A percentile compares a stretch with the other conserved stretches of the same genome.
These are phyloP conservation scores for Apotomis capreana DNA, from an alignment of 2,888 invertebrate genomes.

Conservation along the genomic window DNA sequence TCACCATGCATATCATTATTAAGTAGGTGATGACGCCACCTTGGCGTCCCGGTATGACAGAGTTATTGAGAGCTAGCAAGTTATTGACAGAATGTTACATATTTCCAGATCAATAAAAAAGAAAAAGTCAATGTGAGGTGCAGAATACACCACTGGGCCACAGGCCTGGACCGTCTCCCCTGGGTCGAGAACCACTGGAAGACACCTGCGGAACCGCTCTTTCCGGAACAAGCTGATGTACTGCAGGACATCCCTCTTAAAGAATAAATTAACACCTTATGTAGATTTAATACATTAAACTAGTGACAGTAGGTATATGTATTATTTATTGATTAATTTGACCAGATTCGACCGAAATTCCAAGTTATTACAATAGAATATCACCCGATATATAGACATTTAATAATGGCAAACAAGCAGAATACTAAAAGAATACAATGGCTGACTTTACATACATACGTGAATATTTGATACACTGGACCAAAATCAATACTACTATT, in stretches of 20 bases:
- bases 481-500: too few relatives aligned
- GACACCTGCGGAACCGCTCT: conserved; percentile 82
- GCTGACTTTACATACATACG: too few relatives aligned
- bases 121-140: conserved; percentile 90
- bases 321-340: background rate
- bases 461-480: too few relatives aligned
- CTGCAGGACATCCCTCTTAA: conserved; percentile 67
- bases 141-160: conserved; percentile 90
- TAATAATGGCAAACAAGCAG: too few relatives aligned
- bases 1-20: too few relatives aligned
- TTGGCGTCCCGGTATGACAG: too few relatives aligned
- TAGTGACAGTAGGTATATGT: conserved; percentile 16
- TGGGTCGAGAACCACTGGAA: conserved; percentile 82
- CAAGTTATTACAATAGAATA: too few relatives aligned
- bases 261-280: conserved; percentile 45
- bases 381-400: too few relatives aligned
- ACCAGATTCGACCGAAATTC: background rate
- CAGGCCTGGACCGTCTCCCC: conserved; percentile 84
- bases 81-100: conserved; percentile 8
- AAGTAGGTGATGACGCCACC: too few relatives aligned
- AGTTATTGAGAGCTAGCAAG: too few relatives aligned
- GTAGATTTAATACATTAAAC: conserved; percentile 18
- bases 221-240: conserved; percentile 76
- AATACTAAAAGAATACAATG: too few relatives aligned
- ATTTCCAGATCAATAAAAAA: conserved; percentile 86